Base-by-base conservation (phyloP, 1,140 invertebrate genomes). In the Drosophila melanica region DNA sequence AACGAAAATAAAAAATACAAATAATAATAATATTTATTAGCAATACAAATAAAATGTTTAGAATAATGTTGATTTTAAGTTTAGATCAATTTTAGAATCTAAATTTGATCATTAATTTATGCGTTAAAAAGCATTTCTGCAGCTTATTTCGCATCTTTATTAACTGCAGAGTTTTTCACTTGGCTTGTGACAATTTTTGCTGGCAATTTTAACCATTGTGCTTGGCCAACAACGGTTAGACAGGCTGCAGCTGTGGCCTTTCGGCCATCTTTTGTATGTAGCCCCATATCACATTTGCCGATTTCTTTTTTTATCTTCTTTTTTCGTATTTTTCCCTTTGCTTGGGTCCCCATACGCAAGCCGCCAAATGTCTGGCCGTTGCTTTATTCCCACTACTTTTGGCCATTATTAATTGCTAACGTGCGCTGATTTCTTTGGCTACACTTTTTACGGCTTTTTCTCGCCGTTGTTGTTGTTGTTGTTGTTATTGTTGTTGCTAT, bases 331-430 rank as follows among this genome's bases (percentile, higher is more conserved):
- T 55, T 18, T 20, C 33, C 16, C 14, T 57, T 66, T 4, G 57
- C n/a, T 54, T 33, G 45, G 69, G 77, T 85, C 81, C 81, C 81
- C 33, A 51, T 80, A 80, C 81, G 81, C 74, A 77, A 70, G 63
- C 53, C 80, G 59, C 79, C 79, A 79, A 80, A 72, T 76, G 68
- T 76, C 74, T 66, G 42, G n/a, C 39, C 33, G 55, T 71, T 71
- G 39, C 66, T 45, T 39, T 75, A 67, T 64, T 82, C 45, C 55
- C 59, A 77, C 71, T 84, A 80, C 81, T 85, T 82, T 75, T 37
- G 63, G 57, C 81, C 81, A 77, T 85, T 85, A 85, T 85, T 85
- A 85, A 85, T 85, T 85, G 81, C 81, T 80, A 85, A 85, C 81
- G 81, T 85, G 81, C 81, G 81, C 81, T 85, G 81, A 85, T 85